Evolutionary conservation across 1,140 invertebrate species (phyloP).

Genomic region (Drosophila asahinai): DNA sequence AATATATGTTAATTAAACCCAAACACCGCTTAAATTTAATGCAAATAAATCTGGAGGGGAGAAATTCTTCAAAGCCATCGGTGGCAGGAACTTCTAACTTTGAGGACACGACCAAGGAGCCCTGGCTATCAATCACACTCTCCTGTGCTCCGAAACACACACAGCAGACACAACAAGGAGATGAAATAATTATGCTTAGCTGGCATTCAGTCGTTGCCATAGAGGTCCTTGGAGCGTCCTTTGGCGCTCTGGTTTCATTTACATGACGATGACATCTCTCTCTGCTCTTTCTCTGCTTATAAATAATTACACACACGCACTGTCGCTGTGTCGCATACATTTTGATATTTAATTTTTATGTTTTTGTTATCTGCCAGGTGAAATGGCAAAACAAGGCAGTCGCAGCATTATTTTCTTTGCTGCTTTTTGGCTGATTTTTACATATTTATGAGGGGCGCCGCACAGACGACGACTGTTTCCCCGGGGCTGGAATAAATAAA

Average conservation of each 20-base stretch:
- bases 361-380: constrained; percentile 45
- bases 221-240: constrained; percentile 29
- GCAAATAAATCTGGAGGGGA: constrained; percentile 5
- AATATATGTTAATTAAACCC: background rate
- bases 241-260: constrained; percentile 65
- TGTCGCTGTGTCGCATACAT: constrained; percentile 55
- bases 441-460: constrained; percentile 47
- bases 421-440: constrained; percentile 30
- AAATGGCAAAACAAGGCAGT: constrained; percentile 23
- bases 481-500: constrained; percentile 7
- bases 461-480: constrained; percentile 15
- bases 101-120: constrained; percentile 16
- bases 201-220: constrained; percentile 34
- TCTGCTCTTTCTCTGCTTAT: constrained; percentile 40
- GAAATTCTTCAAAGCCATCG: constrained; percentile 12
- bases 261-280: constrained; percentile 70
- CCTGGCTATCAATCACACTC: constrained; percentile 39
- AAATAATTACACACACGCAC: constrained; percentile 78
- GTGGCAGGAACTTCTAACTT: background rate
- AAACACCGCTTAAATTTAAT: constrained; percentile 11
- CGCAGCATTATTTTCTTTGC: constrained; percentile 12
- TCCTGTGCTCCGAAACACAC: background rate
- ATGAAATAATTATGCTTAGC: constrained; percentile 49
- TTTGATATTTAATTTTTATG: constrained; percentile 78
- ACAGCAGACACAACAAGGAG: background rate